Conservation (phyloP, 2,113 vertebrate genomes). For the Peromyscus maniculatus region DNA sequence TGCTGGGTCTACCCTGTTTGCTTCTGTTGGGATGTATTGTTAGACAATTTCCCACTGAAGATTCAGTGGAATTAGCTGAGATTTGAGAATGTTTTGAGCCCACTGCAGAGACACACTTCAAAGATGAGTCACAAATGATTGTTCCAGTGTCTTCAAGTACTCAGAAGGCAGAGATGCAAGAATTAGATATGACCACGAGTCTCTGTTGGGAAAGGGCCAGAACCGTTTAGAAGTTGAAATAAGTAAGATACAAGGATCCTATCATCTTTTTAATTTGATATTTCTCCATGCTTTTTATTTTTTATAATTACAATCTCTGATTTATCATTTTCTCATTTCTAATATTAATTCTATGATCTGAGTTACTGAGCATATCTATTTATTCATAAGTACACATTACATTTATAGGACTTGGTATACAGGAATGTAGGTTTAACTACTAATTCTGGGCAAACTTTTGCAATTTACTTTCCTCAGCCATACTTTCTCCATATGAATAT, state of each 20-base stretch:
- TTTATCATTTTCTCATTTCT: constrained; percentile 17
- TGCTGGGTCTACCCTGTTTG: background rate
- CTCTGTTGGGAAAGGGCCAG: background rate
- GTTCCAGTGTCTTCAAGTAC: constrained; percentile 6
- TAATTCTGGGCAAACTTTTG: background rate
- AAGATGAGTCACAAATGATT: constrained; percentile 17
- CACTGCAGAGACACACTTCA: background rate
- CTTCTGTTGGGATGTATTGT: background rate
- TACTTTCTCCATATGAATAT: background rate
- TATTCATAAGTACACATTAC: background rate
- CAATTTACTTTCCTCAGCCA: background rate
- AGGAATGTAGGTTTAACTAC: background rate
- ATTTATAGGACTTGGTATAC: background rate
- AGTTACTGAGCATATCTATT: background rate
- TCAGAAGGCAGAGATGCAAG: background rate
- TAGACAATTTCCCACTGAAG: background rate
- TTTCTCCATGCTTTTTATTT: background rate
- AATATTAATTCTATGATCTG: background rate
- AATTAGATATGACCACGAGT: background rate
- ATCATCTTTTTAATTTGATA: background rate
- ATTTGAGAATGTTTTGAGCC: background rate
- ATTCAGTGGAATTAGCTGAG: background rate
- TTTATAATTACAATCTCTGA: background rate
- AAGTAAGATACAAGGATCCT: background rate
- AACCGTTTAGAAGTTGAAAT: background rate